phyloP scores from a whole-genome alignment of 2,113 vertebrate genomes.

The Pholis gunnellus region DNA sequence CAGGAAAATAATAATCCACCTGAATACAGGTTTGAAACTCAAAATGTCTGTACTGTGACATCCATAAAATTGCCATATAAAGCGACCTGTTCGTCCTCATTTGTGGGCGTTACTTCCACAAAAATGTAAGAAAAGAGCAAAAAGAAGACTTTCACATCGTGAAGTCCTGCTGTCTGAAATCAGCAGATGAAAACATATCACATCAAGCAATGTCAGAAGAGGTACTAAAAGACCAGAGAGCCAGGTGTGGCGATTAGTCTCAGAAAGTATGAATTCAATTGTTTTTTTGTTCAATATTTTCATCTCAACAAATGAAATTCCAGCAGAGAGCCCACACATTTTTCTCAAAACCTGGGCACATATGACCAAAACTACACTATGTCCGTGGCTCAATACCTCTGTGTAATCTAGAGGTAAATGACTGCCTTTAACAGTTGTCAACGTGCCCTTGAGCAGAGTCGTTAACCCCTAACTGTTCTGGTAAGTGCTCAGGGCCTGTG shows the following conservation, averaged over 20 bases:
- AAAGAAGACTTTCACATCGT: neutral
- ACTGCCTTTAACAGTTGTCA: neutral
- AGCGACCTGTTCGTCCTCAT: neutral
- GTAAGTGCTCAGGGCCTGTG: neutral
- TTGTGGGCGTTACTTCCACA: neutral
- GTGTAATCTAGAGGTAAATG: neutral
- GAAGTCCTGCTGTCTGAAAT: neutral
- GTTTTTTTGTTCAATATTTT: neutral
- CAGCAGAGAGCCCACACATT: neutral
- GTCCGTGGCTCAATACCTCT: neutral
- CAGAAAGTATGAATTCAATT: too few species aligned
- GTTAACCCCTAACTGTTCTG: constrained; percentile 23
- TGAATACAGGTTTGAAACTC: neutral
- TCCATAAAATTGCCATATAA: neutral
- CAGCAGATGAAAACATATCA: neutral
- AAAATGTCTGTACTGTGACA: neutral
- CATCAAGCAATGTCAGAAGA: neutral
- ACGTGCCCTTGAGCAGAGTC: constrained; percentile 16
- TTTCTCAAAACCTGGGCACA: neutral
- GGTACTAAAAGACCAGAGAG: neutral
- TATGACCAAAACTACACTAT: neutral
- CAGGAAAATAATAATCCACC: too few species aligned
- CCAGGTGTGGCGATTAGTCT: too few species aligned
- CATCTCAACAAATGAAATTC: neutral
- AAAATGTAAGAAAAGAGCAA: neutral